Conservation (phyloP, 2,113 vertebrate genomes). For the Cheirogaleus medius region DNA sequence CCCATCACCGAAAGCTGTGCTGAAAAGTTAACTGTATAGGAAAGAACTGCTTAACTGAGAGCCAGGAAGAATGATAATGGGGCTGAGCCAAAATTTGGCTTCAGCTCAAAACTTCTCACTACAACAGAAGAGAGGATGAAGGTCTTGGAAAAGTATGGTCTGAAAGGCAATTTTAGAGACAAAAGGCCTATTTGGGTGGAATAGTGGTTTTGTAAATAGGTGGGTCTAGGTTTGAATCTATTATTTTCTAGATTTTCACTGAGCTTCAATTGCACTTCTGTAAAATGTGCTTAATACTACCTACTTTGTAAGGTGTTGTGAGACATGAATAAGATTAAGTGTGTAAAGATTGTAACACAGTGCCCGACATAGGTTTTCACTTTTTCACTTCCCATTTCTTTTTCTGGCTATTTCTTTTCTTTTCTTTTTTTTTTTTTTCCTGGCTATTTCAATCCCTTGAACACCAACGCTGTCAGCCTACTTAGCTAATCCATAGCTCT, state of each 20-base stretch:
- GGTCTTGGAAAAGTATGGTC: background rate
- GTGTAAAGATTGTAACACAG: background rate
- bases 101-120: background rate
- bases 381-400: background rate
- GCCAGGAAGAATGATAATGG: background rate
- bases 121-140: background rate
- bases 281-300: background rate
- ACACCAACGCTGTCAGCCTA: background rate
- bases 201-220: background rate
- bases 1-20: background rate
- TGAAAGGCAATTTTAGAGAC: background rate
- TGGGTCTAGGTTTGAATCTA: background rate
- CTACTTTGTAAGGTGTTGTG: background rate
- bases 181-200: background rate
- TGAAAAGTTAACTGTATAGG: background rate
- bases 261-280: background rate
- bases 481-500: background rate
- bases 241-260: background rate
- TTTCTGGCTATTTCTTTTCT: background rate
- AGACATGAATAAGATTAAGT: background rate
- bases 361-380: too few relatives aligned
- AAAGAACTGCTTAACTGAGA: constrained; percentile 4
- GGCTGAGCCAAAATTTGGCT: constrained; percentile 21
- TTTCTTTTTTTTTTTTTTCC: too few relatives aligned
- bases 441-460: background rate